These are phyloP conservation scores for Megalopta genalis DNA, from an alignment of 1,140 invertebrate species.

Conservation along the genomic window DNA sequence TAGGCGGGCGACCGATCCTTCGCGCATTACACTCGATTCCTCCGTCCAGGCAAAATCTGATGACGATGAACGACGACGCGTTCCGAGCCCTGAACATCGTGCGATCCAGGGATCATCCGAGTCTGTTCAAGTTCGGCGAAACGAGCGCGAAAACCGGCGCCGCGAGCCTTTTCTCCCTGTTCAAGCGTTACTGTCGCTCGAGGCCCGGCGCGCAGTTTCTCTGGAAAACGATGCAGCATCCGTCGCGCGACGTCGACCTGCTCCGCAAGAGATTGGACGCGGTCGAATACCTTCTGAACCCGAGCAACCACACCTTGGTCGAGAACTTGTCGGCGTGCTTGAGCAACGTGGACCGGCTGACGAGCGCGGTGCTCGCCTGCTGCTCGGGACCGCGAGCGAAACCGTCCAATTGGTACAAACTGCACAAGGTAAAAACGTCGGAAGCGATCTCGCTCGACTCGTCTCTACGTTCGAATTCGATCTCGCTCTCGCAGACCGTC, in stretches of 20 bases:
- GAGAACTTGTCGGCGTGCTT: constrained; percentile 82
- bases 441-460: no score
- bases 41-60: constrained; percentile 78
- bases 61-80: constrained; percentile 87
- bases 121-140: constrained; percentile 85
- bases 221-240: constrained; percentile 83
- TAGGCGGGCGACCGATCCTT: no score
- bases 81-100: constrained; percentile 89
- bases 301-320: constrained; percentile 81
- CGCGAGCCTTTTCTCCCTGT: constrained; percentile 86
- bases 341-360: constrained; percentile 82
- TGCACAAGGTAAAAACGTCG: constrained; percentile 82
- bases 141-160: constrained; percentile 83
- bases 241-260: constrained; percentile 81
- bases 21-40: not conserved
- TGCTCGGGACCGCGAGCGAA: constrained; percentile 81
- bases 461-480: no score
- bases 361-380: constrained; percentile 67
- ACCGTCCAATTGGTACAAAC: constrained; percentile 84
- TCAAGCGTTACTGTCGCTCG: constrained; percentile 87
- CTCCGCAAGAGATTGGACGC: constrained; percentile 83
- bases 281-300: constrained; percentile 82
- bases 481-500: constrained; percentile 84
- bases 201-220: constrained; percentile 81
- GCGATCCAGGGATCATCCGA: constrained; percentile 86